A percentile compares a stretch with the other conserved stretches of the same genome.
Evolutionary conservation across 2,888 invertebrate genomes (phyloP).

Genomic region (Melangyna quadrimaculata): DNA sequence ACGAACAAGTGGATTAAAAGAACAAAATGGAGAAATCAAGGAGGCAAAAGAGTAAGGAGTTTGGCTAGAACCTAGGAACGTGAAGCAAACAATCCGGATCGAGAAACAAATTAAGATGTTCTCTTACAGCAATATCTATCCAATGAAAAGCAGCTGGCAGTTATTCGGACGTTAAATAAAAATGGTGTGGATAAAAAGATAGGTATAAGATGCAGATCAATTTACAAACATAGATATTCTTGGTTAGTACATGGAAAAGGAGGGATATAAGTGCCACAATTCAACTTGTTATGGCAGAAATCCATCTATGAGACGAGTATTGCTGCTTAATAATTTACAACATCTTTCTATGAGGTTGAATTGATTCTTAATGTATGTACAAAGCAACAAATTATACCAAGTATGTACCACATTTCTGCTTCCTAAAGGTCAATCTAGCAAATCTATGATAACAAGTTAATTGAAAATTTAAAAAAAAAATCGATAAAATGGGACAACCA

Average conservation of each 20-base stretch:
- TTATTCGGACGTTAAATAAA: constrained; percentile 46
- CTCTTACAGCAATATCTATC: not conserved
- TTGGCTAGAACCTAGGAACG: not conserved
- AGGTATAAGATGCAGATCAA: constrained; percentile 28
- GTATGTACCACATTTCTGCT: not conserved
- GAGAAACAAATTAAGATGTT: constrained; percentile 44
- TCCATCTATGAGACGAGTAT: constrained; percentile 17
- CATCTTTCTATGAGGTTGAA: not conserved
- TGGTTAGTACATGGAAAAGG: not conserved
- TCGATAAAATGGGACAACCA: too few relatives aligned
- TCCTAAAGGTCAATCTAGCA: not conserved
- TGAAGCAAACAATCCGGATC: not conserved
- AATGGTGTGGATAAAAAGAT: constrained; percentile 50
- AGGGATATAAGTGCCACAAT: not conserved
- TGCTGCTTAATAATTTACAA: not conserved
- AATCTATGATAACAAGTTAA: too few relatives aligned
- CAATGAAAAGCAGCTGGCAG: constrained; percentile 48
- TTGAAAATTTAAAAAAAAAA: too few relatives aligned
- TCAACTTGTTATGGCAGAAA: constrained; percentile 36
- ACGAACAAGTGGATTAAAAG: constrained; percentile 38
- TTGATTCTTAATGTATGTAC: not conserved
- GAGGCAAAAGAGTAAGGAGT: constrained; percentile 2
- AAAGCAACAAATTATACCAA: not conserved
- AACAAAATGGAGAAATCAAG: constrained; percentile 5
- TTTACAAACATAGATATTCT: constrained; percentile 1